Evolutionary conservation across 1,140 invertebrate species (phyloP).

Genomic region (Aplysia californica): DNA sequence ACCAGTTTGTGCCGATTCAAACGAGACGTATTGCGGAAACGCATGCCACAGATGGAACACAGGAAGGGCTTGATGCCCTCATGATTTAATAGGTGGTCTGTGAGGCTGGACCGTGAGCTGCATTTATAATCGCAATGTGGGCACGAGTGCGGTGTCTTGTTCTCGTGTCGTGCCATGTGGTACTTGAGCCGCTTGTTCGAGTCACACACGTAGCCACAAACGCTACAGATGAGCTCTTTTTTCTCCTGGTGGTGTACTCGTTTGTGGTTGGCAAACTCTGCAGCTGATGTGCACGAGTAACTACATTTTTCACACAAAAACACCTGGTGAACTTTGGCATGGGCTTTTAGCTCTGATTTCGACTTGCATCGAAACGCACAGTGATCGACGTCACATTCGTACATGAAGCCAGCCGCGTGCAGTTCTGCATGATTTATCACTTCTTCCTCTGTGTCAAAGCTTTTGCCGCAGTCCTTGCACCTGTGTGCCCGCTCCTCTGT

Average conservation of each 20-base stretch:
- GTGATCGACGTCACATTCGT: conserved; percentile 14
- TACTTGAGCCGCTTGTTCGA: conserved; percentile 10
- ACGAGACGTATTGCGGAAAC: conserved; percentile 26
- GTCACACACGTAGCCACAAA: conserved; percentile 6
- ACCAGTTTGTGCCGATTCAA: conserved; percentile 28
- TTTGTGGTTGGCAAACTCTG: conserved; percentile 10
- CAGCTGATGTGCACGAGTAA: neutral
- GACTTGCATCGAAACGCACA: conserved; percentile 15
- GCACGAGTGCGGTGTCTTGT: conserved; percentile 9
- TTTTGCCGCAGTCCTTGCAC: conserved; percentile 26
- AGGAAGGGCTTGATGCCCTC: conserved; percentile 24
- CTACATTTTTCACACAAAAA: conserved; percentile 10
- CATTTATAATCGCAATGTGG: conserved; percentile 17
- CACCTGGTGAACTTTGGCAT: neutral
- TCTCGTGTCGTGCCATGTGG: conserved; percentile 12
- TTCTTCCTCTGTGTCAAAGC: conserved; percentile 65
- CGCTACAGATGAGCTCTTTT: neutral
- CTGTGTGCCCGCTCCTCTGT: conserved; percentile 21
- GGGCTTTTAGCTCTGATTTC: conserved; percentile 19
- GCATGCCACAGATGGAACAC: conserved; percentile 26
- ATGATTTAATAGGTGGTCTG: conserved; percentile 1
- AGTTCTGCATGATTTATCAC: neutral
- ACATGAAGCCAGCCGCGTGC: neutral
- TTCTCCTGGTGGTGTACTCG: conserved; percentile 1
- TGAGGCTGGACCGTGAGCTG: neutral